Conservation (phyloP, 2,113 vertebrate species). For the Phylloscopus trochilus region DNA sequence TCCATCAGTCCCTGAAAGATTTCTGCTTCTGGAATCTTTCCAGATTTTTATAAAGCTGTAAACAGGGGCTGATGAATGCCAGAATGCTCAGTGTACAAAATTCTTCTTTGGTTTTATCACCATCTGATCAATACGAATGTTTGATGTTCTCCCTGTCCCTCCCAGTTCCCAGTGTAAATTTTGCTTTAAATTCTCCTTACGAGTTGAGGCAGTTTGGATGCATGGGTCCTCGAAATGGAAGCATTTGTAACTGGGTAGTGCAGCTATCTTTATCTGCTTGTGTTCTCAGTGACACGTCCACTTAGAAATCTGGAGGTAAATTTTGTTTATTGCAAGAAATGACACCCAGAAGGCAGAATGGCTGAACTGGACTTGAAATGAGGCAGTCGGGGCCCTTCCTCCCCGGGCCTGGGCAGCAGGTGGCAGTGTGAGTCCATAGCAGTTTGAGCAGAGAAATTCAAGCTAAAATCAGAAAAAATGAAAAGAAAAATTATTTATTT, state of each 20-base stretch:
- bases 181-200: background rate
- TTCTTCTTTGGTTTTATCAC: background rate
- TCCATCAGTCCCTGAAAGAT: background rate
- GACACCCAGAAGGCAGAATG: background rate
- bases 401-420: constrained; percentile 64
- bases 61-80: background rate
- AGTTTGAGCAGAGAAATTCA: constrained; percentile 44
- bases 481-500: constrained; percentile 84
- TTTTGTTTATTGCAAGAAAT: background rate
- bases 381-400: background rate
- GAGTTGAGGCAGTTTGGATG: background rate
- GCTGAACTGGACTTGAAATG: background rate
- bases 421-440: constrained; percentile 77
- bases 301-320: background rate
- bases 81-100: background rate
- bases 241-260: background rate
- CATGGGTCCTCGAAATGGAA: background rate
- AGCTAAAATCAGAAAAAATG: constrained; percentile 66
- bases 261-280: background rate
- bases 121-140: background rate
- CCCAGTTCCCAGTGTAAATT: background rate
- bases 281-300: background rate
- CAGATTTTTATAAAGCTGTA: background rate
- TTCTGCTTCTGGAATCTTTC: background rate
- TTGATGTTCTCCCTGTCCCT: background rate